phyloP scores from a whole-genome alignment of 2,888 invertebrate species.

The Bellardia bayeri region DNA sequence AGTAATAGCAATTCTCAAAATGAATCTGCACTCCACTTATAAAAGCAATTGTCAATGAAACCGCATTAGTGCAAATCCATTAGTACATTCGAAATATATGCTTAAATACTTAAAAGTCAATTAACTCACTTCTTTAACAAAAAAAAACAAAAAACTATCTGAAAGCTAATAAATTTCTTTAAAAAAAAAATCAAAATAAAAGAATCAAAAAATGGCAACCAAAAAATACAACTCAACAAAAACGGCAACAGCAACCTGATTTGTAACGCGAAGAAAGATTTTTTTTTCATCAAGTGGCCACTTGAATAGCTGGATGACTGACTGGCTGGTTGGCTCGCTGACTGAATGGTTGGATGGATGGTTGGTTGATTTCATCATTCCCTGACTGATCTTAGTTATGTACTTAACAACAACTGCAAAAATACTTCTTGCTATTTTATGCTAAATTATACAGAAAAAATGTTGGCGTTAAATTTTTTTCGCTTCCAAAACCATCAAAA shows the following conservation, averaged over 20 bases:
- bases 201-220: neutral
- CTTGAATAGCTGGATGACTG: constrained; percentile 28
- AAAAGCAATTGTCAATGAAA: neutral
- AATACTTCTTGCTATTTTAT: constrained; percentile 62
- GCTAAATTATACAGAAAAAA: constrained; percentile 72
- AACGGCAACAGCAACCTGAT: constrained; percentile 52
- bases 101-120: constrained; percentile 44
- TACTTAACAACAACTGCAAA: constrained; percentile 54
- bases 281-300: constrained; percentile 56
- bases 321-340: neutral
- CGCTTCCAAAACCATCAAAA: constrained; percentile 74
- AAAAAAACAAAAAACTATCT: neutral
- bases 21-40: neutral
- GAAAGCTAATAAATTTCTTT: neutral
- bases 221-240: constrained; percentile 1
- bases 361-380: constrained; percentile 52
- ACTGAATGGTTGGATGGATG: constrained; percentile 31
- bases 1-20: no score
- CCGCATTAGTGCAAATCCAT: neutral
- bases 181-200: constrained; percentile 16
- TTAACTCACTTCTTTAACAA: constrained; percentile 26
- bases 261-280: constrained; percentile 52
- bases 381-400: constrained; percentile 27
- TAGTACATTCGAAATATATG: neutral
- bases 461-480: constrained; percentile 81